Conservation (phyloP, 1,140 invertebrate genomes). For the Drosophila simulans region DNA sequence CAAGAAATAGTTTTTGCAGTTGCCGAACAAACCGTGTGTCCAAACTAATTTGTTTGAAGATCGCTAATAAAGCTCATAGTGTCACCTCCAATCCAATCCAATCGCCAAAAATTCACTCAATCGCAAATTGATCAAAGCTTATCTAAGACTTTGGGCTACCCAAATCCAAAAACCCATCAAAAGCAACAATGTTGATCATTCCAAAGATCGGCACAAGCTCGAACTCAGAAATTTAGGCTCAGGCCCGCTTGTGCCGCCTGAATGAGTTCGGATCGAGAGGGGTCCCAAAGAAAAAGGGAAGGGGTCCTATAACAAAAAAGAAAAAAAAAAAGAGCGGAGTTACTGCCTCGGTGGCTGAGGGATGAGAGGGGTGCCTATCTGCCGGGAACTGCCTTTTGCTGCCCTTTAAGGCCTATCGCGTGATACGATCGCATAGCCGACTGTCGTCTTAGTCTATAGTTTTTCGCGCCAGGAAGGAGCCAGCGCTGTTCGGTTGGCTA, state of each 20-base stretch:
- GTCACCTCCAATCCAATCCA: not conserved
- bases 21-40: not conserved
- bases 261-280: conserved; percentile 34
- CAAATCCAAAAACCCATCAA: conserved; percentile 12
- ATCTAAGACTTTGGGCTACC: conserved; percentile 4
- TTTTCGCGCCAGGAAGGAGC: conserved; percentile 49
- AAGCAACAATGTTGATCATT: conserved; percentile 19
- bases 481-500: not conserved
- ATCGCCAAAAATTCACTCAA: conserved; percentile 13
- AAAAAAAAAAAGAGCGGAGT: not conserved
- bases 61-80: not conserved
- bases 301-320: not conserved
- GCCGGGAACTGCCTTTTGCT: conserved; percentile 41
- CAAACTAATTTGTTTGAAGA: not conserved
- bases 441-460: conserved; percentile 71
- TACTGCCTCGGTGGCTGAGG: not conserved
- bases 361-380: not conserved
- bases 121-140: conserved; percentile 21
- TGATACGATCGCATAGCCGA: conserved; percentile 78
- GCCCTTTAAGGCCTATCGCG: conserved; percentile 76
- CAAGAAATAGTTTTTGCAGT: too few relatives aligned
- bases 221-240: conserved; percentile 13
- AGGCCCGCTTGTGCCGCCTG: conserved; percentile 50
- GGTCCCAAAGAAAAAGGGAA: not conserved
- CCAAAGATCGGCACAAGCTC: conserved; percentile 21